Evolutionary conservation across 2,797 vertebrate species (phyloP).

Genomic region (Streptopelia turtur): DNA sequence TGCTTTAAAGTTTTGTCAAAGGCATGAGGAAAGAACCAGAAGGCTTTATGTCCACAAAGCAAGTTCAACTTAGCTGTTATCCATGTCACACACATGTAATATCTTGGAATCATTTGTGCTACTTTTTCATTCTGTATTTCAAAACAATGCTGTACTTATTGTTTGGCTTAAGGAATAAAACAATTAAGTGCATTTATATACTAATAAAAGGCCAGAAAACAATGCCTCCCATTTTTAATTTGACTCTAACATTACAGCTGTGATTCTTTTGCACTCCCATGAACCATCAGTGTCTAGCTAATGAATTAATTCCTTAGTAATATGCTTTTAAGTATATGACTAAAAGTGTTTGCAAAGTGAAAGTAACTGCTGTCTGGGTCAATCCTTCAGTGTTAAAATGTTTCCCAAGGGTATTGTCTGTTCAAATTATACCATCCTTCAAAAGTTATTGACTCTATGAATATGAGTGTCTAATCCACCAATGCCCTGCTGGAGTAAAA

Average conservation of each 20-base stretch:
- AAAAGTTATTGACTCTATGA: not conserved
- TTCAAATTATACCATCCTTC: not conserved
- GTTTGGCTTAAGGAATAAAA: slow-evolving; percentile 10
- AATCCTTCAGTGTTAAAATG: not conserved
- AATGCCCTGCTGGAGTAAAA: not conserved
- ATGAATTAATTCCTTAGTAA: not conserved
- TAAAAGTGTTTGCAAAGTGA: not conserved
- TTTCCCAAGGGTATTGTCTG: not conserved
- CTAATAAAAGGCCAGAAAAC: not conserved
- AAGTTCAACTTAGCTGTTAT: not conserved
- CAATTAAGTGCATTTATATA: not conserved
- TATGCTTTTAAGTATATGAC: not conserved
- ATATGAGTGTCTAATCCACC: not conserved
- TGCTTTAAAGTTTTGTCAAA: not conserved
- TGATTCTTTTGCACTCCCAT: not conserved
- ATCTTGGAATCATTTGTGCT: not conserved
- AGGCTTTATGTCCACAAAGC: not conserved
- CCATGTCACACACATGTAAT: not conserved
- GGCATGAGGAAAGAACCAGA: not conserved
- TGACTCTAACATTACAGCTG: not conserved
- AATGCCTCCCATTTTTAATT: not conserved
- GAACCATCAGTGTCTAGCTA: not conserved
- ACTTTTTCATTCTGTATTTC: slow-evolving; percentile 1
- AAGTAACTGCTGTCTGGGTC: not conserved
- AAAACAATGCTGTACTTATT: not conserved